These are phyloP conservation scores for Noturus placidus DNA, from an alignment of 2,113 vertebrate genomes.

Conservation along the genomic window DNA sequence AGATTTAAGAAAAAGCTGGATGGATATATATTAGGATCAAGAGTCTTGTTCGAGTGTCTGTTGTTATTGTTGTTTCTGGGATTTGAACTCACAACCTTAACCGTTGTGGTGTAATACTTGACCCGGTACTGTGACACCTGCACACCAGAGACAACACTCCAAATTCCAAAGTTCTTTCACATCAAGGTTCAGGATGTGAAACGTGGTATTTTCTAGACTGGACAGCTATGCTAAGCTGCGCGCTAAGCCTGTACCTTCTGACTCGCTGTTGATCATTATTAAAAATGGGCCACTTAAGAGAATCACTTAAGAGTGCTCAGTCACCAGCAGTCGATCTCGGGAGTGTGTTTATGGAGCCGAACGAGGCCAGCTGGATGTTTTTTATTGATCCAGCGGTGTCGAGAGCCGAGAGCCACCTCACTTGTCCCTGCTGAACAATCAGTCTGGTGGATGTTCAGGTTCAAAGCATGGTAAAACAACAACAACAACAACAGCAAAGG, in stretches of 20 bases:
- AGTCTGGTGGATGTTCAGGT: background rate
- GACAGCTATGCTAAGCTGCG: background rate
- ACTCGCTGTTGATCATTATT: constrained; percentile 6
- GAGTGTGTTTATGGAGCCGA: constrained; percentile 34
- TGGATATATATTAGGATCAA: too few species aligned
- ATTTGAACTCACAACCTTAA: too few species aligned
- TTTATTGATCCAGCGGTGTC: background rate
- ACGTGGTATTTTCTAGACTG: background rate
- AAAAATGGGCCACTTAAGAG: background rate
- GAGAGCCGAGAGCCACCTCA: background rate
- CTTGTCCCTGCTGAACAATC: background rate
- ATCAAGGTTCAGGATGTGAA: background rate
- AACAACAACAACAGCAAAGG: background rate
- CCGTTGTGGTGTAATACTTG: too few species aligned
- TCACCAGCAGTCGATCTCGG: constrained; percentile 1
- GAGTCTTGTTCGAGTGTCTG: too few species aligned
- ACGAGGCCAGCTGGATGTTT: background rate
- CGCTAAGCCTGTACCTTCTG: background rate
- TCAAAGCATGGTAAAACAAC: background rate
- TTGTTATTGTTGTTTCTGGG: too few species aligned
- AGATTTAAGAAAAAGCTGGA: background rate
- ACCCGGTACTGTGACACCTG: background rate
- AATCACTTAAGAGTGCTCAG: background rate
- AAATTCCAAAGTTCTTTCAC: background rate
- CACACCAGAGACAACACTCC: too few species aligned